Evolutionary conservation across 2,113 vertebrate genomes (phyloP), one percentile per base, ranked within the genome.

Genomic region (Neomonachus schauinslandi): DNA sequence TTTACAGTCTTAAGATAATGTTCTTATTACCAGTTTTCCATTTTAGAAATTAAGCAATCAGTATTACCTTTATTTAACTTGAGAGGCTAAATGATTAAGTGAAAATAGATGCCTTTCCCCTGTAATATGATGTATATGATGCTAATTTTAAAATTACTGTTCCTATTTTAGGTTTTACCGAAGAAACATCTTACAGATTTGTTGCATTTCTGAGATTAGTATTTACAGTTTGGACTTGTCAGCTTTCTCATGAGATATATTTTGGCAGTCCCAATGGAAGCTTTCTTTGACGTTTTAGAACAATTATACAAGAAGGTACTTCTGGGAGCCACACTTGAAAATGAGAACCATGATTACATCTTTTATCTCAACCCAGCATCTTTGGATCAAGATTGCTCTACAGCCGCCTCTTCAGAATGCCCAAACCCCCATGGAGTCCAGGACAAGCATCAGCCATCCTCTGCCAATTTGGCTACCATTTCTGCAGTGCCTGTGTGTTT

Each of bases 251-350:
- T 13, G 72, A 92, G 28, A 81, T 42, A n/a, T 21, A 46, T 82
- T 36, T 89, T 77, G 36, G 89, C 89, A 53, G 24, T 89, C 61
- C 95, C 95, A 9, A 99, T 99, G 99, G 98, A 97, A 97, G 65
- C 93, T 81, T 39, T 55, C n/a, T 93, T 94, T 33, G 84, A 98
- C 39, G 10, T 92, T 42, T 97, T 99, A 76, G 98, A 98, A 13
- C 98, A 98, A 3, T 94, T 98, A 53, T 99, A 99, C 83, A 98
- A 95, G 71, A 98, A 99, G 0, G 53, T 99, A 0, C 91, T 99
- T 79, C 57, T 33, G 16, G 99, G 98, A 79, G 81, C 90, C 16
- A 71, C 89, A 0, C 98, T 99, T 19, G 71, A 94, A 0, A 97
- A 92, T 18, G 98, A 98, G 46, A 91, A 97, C 61, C 94, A n/a